phyloP scores from a whole-genome alignment of 2,113 vertebrate genomes.

The Lipophrys pholis region DNA sequence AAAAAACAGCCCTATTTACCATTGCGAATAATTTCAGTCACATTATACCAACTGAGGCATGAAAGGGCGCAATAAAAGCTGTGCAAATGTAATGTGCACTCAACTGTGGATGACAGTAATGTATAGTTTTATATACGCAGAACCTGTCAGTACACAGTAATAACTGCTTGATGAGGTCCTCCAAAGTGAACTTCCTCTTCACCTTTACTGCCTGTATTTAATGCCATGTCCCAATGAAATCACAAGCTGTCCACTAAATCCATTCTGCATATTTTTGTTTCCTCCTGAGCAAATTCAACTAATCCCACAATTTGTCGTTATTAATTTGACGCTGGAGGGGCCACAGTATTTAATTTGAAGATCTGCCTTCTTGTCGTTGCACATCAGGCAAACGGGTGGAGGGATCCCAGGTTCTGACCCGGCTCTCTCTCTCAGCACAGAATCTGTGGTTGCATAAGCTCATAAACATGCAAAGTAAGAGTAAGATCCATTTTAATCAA shows the following conservation, averaged over 20 bases:
- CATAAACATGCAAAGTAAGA: neutral
- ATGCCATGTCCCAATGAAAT: constrained; percentile 19
- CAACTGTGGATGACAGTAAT: neutral
- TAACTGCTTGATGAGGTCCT: constrained; percentile 5
- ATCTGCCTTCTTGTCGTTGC: constrained; percentile 6
- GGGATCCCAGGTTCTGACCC: constrained; percentile 6
- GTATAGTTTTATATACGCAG: neutral
- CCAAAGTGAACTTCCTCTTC: neutral
- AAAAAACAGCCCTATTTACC: constrained; percentile 16
- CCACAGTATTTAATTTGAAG: constrained; percentile 13
- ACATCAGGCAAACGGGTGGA: constrained; percentile 1
- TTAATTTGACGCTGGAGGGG: constrained; percentile 12
- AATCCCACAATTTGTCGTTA: constrained; percentile 33
- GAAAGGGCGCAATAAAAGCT: constrained; percentile 7
- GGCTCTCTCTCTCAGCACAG: neutral
- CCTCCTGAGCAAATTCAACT: constrained; percentile 7
- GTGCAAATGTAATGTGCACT: constrained; percentile 1
- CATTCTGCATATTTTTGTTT: constrained; percentile 19
- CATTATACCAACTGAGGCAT: constrained; percentile 19
- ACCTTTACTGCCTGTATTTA: constrained; percentile 1
- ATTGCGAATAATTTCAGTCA: constrained; percentile 5
- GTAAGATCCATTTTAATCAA: constrained; percentile 12
- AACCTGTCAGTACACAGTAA: neutral
- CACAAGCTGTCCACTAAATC: constrained; percentile 17
- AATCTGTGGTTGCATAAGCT: constrained; percentile 12